These are phyloP conservation scores for Polypterus bichir DNA, from an alignment of 2,113 vertebrate genomes.

Conservation along the genomic window DNA sequence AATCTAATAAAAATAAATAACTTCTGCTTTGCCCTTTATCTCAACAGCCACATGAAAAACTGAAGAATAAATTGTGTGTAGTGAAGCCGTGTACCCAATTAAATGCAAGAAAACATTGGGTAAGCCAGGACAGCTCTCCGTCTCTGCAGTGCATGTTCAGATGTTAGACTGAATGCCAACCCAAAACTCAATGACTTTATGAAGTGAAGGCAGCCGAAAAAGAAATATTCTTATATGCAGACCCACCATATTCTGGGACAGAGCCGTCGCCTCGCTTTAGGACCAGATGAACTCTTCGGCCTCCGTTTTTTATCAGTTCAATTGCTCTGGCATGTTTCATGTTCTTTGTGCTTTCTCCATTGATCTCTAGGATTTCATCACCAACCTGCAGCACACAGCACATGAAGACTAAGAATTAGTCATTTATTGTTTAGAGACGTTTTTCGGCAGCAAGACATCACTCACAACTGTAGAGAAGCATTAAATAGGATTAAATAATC, in stretches of 20 bases:
- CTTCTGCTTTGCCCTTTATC: slow-evolving; percentile 51
- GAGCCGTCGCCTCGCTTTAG: slow-evolving; percentile 96
- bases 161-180: too few relatives aligned
- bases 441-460: too few relatives aligned
- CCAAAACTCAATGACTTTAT: slow-evolving; percentile 68
- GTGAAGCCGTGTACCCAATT: too few relatives aligned
- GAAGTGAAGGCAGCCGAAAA: slow-evolving; percentile 97
- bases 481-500: too few relatives aligned
- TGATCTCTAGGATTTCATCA: slow-evolving; percentile 96
- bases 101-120: slow-evolving; percentile 50
- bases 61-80: slow-evolving; percentile 58
- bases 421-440: too few relatives aligned
- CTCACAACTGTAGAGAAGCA: too few relatives aligned
- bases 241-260: slow-evolving; percentile 99
- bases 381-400: slow-evolving; percentile 60
- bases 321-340: slow-evolving; percentile 98
- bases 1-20: neutral
- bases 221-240: slow-evolving; percentile 98
- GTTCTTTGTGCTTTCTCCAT: slow-evolving; percentile 95
- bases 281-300: slow-evolving; percentile 82
- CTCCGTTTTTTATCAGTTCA: slow-evolving; percentile 97
- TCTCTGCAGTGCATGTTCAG: slow-evolving; percentile 54
- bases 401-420: neutral
- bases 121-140: slow-evolving; percentile 62
- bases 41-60: slow-evolving; percentile 62